Conservation (phyloP, 2,888 invertebrate genomes). For the Watsonalla binaria region DNA sequence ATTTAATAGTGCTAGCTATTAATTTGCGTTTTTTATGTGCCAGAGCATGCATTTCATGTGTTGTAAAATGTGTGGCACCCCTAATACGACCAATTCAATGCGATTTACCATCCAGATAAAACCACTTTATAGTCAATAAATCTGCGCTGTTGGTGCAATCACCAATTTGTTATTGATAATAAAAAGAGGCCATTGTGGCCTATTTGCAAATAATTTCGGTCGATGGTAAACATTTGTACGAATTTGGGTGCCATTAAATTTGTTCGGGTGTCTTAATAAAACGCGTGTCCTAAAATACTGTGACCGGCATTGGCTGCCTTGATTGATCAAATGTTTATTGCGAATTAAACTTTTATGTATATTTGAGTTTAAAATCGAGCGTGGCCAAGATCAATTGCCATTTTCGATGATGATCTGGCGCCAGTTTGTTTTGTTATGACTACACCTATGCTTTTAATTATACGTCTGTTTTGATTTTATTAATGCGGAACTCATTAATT, state of each 20-base stretch:
- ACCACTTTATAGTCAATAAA: conserved; percentile 38
- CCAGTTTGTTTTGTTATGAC: not conserved
- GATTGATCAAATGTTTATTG: conserved; percentile 1
- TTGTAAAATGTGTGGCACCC: conserved; percentile 14
- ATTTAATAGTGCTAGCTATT: too few relatives aligned
- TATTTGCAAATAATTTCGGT: conserved; percentile 7
- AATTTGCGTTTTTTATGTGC: too few relatives aligned
- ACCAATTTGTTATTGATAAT: conserved; percentile 34
- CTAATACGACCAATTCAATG: conserved; percentile 55
- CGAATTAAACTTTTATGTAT: not conserved
- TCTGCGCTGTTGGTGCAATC: conserved; percentile 18
- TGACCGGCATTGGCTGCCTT: not conserved
- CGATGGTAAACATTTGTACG: conserved; percentile 19
- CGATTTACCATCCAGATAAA: conserved; percentile 38
- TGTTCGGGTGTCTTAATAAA: not conserved
- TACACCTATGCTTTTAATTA: not conserved
- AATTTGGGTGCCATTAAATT: conserved; percentile 15
- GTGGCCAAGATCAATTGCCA: not conserved
- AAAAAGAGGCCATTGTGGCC: conserved; percentile 20
- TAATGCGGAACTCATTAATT: too few relatives aligned
- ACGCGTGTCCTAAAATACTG: not conserved
- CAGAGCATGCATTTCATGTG: too few relatives aligned
- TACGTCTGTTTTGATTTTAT: too few relatives aligned
- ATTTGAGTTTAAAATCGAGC: not conserved
- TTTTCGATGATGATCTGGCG: not conserved